Evolutionary conservation across 1,140 invertebrate species (phyloP).

Genomic region (Frieseomelitta varia): DNA sequence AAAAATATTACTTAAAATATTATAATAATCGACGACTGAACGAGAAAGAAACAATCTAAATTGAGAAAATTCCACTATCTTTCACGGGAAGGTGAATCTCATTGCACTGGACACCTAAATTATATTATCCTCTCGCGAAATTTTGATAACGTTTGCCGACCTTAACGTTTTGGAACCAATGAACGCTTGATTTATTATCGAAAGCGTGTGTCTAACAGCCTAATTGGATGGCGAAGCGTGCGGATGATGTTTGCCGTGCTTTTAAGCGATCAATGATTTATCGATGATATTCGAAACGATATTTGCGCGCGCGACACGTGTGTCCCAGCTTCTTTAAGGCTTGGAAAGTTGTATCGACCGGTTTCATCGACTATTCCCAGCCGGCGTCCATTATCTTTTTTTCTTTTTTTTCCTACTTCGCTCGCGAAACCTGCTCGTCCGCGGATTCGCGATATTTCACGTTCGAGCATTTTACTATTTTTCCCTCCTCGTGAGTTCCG

Average conservation of each 20-base stretch:
- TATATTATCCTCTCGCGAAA: background rate
- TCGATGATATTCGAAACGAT: too few species aligned
- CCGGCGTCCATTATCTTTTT: background rate
- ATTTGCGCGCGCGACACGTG: too few species aligned
- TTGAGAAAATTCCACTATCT: too few species aligned
- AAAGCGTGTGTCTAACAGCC: background rate
- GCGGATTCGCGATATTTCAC: background rate
- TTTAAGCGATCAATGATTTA: background rate
- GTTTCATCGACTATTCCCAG: background rate
- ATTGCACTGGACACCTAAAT: too few species aligned
- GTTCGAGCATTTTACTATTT: too few species aligned
- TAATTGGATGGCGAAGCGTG: background rate
- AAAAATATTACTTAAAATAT: too few species aligned
- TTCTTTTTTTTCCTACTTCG: too few species aligned
- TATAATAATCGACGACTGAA: too few species aligned
- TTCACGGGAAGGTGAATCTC: too few species aligned
- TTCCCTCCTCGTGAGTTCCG: too few species aligned
- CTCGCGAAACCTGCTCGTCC: too few species aligned
- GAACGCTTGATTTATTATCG: background rate
- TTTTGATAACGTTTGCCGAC: background rate
- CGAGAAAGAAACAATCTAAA: too few species aligned
- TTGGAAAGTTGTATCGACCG: conserved; percentile 2
- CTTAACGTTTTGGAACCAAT: background rate
- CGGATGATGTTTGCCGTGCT: conserved; percentile 2
- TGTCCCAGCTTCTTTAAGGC: background rate